These are phyloP conservation scores for Enhydra lutris DNA, from an alignment of 2,113 vertebrate species.

Conservation along the genomic window DNA sequence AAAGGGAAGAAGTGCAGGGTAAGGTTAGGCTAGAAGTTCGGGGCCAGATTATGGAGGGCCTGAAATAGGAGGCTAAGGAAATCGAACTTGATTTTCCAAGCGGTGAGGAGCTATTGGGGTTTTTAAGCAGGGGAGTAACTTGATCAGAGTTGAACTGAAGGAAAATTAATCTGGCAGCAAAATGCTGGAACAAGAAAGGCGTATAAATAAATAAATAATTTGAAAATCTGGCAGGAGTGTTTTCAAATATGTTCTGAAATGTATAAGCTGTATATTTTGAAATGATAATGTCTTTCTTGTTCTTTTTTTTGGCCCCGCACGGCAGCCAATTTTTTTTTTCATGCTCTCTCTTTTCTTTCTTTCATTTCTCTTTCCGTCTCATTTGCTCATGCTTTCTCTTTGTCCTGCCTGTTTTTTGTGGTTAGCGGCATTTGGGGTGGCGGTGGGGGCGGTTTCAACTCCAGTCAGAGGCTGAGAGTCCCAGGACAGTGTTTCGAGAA, in stretches of 20 bases:
- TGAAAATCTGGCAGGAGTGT: neutral
- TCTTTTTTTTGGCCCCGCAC: neutral
- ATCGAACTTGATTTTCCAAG: conserved; percentile 41
- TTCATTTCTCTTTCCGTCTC: neutral
- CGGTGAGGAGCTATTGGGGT: neutral
- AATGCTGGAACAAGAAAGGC: conserved; percentile 18
- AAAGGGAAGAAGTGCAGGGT: neutral
- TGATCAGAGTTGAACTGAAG: conserved; percentile 41
- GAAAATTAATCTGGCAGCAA: conserved; percentile 61
- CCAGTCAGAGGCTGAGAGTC: neutral
- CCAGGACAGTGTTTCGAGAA: neutral
- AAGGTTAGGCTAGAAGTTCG: neutral
- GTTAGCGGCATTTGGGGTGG: neutral
- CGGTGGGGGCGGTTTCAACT: neutral
- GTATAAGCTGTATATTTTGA: neutral
- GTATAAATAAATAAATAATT: conserved; percentile 57
- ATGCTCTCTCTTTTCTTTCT: neutral
- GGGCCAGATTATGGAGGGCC: neutral
- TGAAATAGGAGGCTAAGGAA: conserved; percentile 32
- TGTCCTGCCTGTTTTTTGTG: neutral
- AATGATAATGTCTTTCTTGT: neutral
- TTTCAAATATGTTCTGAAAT: neutral
- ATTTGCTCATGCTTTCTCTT: neutral
- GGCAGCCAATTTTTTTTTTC: neutral
- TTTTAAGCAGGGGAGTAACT: neutral